Evolutionary conservation across 1,140 invertebrate genomes (phyloP).

Genomic region (Meloidogyne chitwoodi): DNA sequence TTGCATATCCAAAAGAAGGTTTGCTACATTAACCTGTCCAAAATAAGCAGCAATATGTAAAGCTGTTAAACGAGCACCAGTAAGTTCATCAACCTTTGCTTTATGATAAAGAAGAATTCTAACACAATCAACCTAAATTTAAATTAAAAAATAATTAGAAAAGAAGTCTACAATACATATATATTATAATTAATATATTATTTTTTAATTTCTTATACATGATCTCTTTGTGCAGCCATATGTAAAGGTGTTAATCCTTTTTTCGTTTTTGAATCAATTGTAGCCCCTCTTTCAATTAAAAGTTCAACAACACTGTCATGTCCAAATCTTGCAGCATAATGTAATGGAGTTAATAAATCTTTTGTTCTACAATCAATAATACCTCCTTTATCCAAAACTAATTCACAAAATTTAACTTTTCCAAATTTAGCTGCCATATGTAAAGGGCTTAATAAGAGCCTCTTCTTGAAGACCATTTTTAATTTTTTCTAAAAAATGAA

Average conservation of each 20-base stretch:
- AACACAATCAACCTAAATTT: conserved; percentile 72
- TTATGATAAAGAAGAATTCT: conserved; percentile 90
- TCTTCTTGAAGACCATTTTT: too few species aligned
- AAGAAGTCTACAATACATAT: too few species aligned
- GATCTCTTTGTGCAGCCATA: conserved; percentile 96
- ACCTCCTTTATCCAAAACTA: conserved; percentile 83
- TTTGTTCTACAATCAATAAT: conserved; percentile 86
- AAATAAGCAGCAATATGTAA: conserved; percentile 88
- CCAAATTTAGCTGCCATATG: conserved; percentile 97
- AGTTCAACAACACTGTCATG: conserved; percentile 94
- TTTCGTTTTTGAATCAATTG: conserved; percentile 93
- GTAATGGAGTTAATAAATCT: conserved; percentile 81
- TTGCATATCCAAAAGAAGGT: conserved; percentile 87
- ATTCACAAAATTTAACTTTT: conserved; percentile 88
- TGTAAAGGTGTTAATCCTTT: conserved; percentile 76
- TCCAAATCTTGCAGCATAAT: conserved; percentile 86
- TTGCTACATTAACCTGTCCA: conserved; percentile 89
- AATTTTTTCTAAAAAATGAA: too few species aligned
- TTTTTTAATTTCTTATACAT: conserved; percentile 69
- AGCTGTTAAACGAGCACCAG: conserved; percentile 95
- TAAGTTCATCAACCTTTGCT: conserved; percentile 91
- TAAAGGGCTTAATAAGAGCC: too few species aligned
- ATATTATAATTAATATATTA: too few species aligned
- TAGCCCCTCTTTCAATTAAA: conserved; percentile 83
- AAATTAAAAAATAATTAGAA: neutral